Conservation (phyloP, 2,797 vertebrate genomes). For the Selene dorsalis region DNA sequence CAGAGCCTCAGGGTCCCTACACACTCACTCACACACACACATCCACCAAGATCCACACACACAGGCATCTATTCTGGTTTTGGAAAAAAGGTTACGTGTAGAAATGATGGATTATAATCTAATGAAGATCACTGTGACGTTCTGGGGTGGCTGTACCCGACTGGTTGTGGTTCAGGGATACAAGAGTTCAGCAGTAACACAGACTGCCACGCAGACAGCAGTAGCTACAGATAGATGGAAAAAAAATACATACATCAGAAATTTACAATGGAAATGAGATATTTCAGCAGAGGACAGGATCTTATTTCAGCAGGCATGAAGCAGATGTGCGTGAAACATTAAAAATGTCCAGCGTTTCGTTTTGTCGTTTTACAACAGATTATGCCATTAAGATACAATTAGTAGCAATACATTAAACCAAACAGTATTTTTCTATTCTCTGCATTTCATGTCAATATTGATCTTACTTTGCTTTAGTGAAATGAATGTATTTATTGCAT, state of each 20-base stretch:
- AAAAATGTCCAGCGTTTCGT: constrained; percentile 47
- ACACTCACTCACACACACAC: neutral
- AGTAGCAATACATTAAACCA: constrained; percentile 83
- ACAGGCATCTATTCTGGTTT: constrained; percentile 47
- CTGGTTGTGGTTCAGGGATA: constrained; percentile 53
- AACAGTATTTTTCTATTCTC: constrained; percentile 83
- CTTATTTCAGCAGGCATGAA: constrained; percentile 49
- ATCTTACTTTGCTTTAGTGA: constrained; percentile 84
- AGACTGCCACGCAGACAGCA: constrained; percentile 58
- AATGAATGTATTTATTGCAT: constrained; percentile 92
- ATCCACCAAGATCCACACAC: constrained; percentile 24
- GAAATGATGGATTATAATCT: constrained; percentile 64
- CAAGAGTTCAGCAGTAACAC: constrained; percentile 57
- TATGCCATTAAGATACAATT: constrained; percentile 61
- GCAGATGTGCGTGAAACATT: constrained; percentile 41
- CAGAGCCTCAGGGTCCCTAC: constrained; percentile 58
- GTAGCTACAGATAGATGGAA: constrained; percentile 48
- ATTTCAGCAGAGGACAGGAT: constrained; percentile 34
- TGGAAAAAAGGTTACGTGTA: constrained; percentile 45
- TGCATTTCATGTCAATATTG: constrained; percentile 79
- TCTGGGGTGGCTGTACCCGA: constrained; percentile 37
- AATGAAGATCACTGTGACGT: constrained; percentile 59
- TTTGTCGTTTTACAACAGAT: constrained; percentile 60
- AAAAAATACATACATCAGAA: constrained; percentile 50
- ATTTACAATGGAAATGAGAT: constrained; percentile 57